Conservation (phyloP, 2,888 invertebrate species). For the Salticus scenicus region DNA sequence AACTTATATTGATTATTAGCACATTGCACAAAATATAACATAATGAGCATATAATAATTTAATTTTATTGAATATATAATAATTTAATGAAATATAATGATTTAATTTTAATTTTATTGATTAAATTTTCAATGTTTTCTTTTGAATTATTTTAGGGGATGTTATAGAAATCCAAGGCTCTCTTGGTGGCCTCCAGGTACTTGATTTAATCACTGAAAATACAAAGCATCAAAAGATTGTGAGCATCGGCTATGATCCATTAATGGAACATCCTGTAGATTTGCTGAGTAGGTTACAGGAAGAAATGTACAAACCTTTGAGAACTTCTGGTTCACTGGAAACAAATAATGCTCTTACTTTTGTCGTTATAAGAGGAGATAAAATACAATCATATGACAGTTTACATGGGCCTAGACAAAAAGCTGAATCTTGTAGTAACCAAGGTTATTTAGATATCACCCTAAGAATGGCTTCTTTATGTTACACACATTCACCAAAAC, state of each 20-base stretch:
- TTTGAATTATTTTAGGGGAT: slow-evolving; percentile 76
- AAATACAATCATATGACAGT: not conserved
- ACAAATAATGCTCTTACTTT: slow-evolving; percentile 79
- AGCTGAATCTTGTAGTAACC: slow-evolving; percentile 4
- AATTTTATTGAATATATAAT: no score
- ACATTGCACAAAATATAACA: no score
- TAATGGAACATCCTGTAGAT: slow-evolving; percentile 74
- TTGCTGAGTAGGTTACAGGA: slow-evolving; percentile 74
- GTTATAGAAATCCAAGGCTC: slow-evolving; percentile 86
- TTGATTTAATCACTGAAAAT: slow-evolving; percentile 85
- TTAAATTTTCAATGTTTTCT: no score
- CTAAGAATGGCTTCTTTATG: slow-evolving; percentile 91
- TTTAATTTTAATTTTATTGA: no score
- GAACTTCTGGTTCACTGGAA: slow-evolving; percentile 74
- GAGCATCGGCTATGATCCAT: slow-evolving; percentile 86
- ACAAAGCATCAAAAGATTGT: slow-evolving; percentile 89
- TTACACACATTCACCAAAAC: slow-evolving; percentile 93
- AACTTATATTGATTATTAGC: no score
- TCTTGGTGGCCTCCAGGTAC: slow-evolving; percentile 89
- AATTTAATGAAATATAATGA: no score
- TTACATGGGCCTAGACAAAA: not conserved
- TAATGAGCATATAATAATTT: no score
- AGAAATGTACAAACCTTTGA: slow-evolving; percentile 76
- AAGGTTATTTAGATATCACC: slow-evolving; percentile 74
- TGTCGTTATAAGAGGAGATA: slow-evolving; percentile 71